phyloP scores from a whole-genome alignment of 2,113 vertebrate genomes.

The Cynoglossus semilaevis region DNA sequence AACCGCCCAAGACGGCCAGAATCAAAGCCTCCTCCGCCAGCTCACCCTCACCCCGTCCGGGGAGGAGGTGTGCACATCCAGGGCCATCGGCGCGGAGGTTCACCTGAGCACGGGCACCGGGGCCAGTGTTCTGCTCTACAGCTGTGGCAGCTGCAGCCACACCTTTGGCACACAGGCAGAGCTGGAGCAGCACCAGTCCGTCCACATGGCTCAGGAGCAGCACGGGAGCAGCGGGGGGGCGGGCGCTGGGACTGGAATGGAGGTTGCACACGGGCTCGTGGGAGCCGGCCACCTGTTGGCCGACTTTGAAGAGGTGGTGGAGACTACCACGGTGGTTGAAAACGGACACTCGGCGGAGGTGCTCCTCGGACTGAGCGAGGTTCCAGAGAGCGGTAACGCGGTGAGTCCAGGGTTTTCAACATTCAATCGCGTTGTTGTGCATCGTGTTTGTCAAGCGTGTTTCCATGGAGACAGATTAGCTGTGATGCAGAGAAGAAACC shows the following conservation, averaged over 20 bases:
- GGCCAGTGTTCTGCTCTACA: slow-evolving; percentile 76
- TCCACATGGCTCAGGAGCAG: slow-evolving; percentile 59
- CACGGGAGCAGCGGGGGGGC: slow-evolving; percentile 35
- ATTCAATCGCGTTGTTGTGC: no score
- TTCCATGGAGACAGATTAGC: no score
- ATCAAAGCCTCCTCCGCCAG: slow-evolving; percentile 59
- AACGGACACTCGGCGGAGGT: slow-evolving; percentile 70
- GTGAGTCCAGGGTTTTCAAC: slow-evolving; percentile 58
- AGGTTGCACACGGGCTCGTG: slow-evolving; percentile 71
- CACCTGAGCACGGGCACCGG: slow-evolving; percentile 76
- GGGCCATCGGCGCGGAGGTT: slow-evolving; percentile 67
- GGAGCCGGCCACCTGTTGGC: slow-evolving; percentile 77
- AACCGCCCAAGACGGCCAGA: slow-evolving; percentile 50
- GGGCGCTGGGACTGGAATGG: slow-evolving; percentile 50
- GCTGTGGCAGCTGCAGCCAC: slow-evolving; percentile 78
- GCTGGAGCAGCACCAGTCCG: slow-evolving; percentile 79
- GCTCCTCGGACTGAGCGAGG: slow-evolving; percentile 67
- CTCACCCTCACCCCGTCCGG: slow-evolving; percentile 64
- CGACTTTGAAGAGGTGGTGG: slow-evolving; percentile 81
- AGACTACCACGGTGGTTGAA: slow-evolving; percentile 76
- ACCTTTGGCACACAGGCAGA: slow-evolving; percentile 77
- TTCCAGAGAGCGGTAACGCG: slow-evolving; percentile 45
- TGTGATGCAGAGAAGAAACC: no score
- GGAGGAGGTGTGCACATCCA: slow-evolving; percentile 36
- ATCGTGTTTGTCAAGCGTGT: no score